Base-by-base conservation (phyloP, 1,140 invertebrate species). In the Watersipora subatra region DNA sequence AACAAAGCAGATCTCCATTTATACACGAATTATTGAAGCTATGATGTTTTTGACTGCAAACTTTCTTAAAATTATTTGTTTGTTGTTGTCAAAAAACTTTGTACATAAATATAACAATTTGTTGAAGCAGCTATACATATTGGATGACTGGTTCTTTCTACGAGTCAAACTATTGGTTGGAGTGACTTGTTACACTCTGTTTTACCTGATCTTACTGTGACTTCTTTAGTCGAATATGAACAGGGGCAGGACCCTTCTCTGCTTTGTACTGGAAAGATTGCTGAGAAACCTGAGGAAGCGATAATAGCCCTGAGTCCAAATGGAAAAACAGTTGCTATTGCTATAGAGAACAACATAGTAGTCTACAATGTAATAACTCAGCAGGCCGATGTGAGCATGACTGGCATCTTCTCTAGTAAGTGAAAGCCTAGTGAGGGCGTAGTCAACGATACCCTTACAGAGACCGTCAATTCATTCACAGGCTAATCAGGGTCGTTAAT, bases 201-300 rank as follows among this genome's bases (percentile, higher is more conserved):
- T n/a, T n/a, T n/a, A n/a, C n/a, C n/a, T n/a, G n/a, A n/a, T n/a
- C n/a, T n/a, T n/a, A n/a, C n/a, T n/a, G n/a, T n/a, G 73, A 63
- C 70, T 71, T 70, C 84, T 82, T 22, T 80, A 91, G 89, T 91
- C 74, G 86, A 89, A 72, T 91, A 87, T 73, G 80, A 84, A 26
- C 85, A 87, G 75, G 87, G 88, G 1, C 88, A 91, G 79, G 88
- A 89, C 67, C 87, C 89, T 1, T 86, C 86, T 70, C 76, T 89
- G 28, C 73, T 89, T 57, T 81, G 80, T 61, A 86, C 84, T 12
- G 86, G 86, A 15, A 79, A 76, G 19, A 87, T 77, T 62, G 66
- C 55, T n/a, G 65, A 69, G 34, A 66, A 46, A n/a, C 34, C 68
- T 29, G 72, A 70, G 19, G 70, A 72, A 7, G 70, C 71, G 17